Evolutionary conservation across 2,888 invertebrate species (phyloP).

Genomic region (Hermaeophaga mercurialis): DNA sequence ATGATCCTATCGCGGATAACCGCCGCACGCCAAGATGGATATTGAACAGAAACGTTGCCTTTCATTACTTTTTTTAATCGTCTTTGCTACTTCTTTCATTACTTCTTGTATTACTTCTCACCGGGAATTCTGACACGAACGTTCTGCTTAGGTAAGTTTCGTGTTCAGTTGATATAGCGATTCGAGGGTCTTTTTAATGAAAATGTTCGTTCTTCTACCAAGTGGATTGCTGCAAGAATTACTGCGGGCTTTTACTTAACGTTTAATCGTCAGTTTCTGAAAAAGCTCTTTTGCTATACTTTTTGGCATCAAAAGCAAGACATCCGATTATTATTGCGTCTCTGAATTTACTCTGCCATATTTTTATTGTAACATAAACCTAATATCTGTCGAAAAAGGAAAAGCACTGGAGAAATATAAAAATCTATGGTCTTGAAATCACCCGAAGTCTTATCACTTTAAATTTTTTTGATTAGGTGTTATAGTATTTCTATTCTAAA

Average conservation of each 20-base stretch:
- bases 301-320: too few species aligned
- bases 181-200: conserved; percentile 13
- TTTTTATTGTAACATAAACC: too few species aligned
- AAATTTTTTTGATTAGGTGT: too few species aligned
- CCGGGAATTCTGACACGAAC: conserved; percentile 13
- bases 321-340: too few species aligned
- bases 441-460: too few species aligned
- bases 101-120: conserved; percentile 23
- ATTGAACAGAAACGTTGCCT: conserved; percentile 31
- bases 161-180: conserved; percentile 15
- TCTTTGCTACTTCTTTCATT: conserved; percentile 24
- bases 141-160: conserved; percentile 13
- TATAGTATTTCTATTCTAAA: too few species aligned
- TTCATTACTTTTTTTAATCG: conserved; percentile 33
- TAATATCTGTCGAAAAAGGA: too few species aligned
- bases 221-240: conserved; percentile 6
- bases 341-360: too few species aligned
- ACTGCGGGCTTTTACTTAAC: conserved; percentile 1
- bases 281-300: neutral
- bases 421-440: too few species aligned
- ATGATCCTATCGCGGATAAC: conserved; percentile 44
- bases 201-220: neutral
- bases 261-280: neutral
- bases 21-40: conserved; percentile 32
- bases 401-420: too few species aligned